Evolutionary conservation across 1,140 invertebrate genomes (phyloP), one percentile per base, ranked within the genome.

Genomic region (Melitaea cinxia): DNA sequence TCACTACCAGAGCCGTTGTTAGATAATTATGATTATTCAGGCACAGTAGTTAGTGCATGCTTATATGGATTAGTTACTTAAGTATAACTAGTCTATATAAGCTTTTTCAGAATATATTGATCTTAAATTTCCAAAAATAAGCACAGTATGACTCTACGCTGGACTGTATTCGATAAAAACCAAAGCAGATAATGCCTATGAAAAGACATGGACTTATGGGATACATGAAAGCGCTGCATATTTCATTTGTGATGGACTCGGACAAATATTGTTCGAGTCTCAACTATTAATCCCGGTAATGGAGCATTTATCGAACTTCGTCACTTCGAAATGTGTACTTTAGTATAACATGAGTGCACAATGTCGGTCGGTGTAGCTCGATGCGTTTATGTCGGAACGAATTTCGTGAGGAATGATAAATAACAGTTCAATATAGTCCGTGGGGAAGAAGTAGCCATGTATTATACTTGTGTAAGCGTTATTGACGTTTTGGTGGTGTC

Each of bases 231-330:
- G 10, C 14, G 7, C 37, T 7, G 37, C 14, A 42, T 42, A 42
- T 19, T 19, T 42, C 37, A 42, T 17, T 7, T 1, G 37, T 42
- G 15, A 42, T 42, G 37, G 5, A 42, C 12, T 15, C 37, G 37
- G 17, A 17, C 15, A 42, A 42, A 42, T 42, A 42, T 19, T 17
- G 37, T 42, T 47, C 21, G 7, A 23, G 17, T 23, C 17, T 4
- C 17, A 23, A 47, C 17, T 47, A 47, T 47, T 47, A 21, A 47
- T 47, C 42, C 12, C 19, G 21, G 5, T 47, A 47, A 47, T 47
- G 42, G 42, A 47, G 23, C 42, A 47, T 47, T 47, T 47, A 47
- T 47, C 42, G 42, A 21, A 47, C 23, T 47, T 47, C 42, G 42
- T 47, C 42, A 47, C 42, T 47, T 21, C 19, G 42, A 23, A 12